Conservation (phyloP, 2,113 vertebrate species). For the Mobula hypostoma region DNA sequence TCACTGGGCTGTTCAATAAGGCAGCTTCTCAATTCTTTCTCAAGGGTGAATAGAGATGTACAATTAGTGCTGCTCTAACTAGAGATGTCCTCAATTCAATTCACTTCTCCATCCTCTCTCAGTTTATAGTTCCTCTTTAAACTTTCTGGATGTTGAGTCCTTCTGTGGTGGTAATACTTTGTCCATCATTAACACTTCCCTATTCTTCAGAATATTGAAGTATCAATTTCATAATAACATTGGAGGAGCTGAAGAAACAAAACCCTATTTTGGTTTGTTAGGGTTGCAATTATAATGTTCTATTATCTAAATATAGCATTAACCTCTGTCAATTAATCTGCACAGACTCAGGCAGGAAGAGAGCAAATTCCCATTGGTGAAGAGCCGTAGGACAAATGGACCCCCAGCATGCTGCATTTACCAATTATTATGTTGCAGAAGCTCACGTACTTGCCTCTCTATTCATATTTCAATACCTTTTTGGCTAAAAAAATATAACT, state of each 20-base stretch:
- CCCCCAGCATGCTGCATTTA: background rate
- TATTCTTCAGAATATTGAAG: background rate
- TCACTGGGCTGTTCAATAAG: no score
- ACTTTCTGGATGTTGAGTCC: background rate
- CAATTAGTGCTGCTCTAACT: no score
- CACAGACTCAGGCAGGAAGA: background rate
- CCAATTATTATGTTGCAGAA: background rate
- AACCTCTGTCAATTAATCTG: background rate
- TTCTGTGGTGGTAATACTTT: background rate
- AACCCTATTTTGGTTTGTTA: background rate
- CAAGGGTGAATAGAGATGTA: no score
- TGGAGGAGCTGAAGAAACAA: background rate
- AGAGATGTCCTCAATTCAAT: no score
- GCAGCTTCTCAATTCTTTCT: no score
- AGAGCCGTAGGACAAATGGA: background rate
- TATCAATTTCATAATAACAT: background rate
- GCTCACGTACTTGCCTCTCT: background rate
- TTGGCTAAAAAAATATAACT: background rate
- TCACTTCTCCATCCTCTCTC: background rate
- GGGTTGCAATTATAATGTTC: background rate
- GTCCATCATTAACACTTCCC: no score
- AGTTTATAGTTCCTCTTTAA: background rate
- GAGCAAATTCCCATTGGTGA: background rate
- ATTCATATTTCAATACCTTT: background rate
- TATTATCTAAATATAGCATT: background rate